Conservation (phyloP, 2,888 invertebrate genomes). For the Tipula lateralis region DNA sequence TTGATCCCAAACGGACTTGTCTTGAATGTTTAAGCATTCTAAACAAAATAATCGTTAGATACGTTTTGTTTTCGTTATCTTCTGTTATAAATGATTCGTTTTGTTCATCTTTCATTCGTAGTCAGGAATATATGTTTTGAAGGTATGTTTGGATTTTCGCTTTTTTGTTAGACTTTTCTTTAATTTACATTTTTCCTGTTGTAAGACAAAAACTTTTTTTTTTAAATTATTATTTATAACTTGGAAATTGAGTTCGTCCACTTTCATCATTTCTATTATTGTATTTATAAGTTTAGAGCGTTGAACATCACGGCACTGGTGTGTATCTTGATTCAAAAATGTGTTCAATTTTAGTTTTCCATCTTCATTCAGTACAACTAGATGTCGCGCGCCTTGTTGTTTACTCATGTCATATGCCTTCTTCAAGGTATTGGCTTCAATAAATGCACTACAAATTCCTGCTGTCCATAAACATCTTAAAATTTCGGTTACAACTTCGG, state of each 20-base stretch:
- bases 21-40: too few species aligned
- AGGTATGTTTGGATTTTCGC: neutral
- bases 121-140: too few species aligned
- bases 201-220: neutral
- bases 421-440: constrained; percentile 54
- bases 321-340: neutral
- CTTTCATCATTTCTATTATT: neutral
- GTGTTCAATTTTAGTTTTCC: neutral
- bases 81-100: too few species aligned
- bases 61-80: too few species aligned
- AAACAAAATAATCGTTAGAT: too few species aligned
- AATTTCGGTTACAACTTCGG: constrained; percentile 48
- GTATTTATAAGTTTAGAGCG: neutral
- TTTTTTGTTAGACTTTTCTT: neutral
- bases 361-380: constrained; percentile 43
- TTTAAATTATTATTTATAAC: neutral
- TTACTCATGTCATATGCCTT: constrained; percentile 58
- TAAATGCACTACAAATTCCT: constrained; percentile 55
- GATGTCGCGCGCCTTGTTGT: constrained; percentile 53
- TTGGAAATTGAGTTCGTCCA: neutral
- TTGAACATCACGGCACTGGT: neutral
- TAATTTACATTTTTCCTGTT: neutral
- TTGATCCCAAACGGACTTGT: too few species aligned
- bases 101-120: too few species aligned
- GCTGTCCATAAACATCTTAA: constrained; percentile 61